Evolutionary conservation across 2,113 vertebrate species (phyloP), one percentile per base, ranked within the genome.

Genomic region (Nyctibius bracteatus): DNA sequence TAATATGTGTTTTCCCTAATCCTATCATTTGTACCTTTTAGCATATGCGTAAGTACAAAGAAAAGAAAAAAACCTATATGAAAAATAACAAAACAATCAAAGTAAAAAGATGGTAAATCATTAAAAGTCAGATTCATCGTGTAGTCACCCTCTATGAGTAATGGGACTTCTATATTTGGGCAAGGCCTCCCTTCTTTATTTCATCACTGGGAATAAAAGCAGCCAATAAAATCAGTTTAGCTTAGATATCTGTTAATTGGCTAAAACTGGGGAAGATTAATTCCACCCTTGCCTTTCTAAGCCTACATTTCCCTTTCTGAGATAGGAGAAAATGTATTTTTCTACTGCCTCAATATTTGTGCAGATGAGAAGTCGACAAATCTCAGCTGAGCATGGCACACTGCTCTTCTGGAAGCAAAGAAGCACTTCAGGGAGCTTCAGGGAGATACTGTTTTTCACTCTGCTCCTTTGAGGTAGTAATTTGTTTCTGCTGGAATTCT

Each of bases 51-150:
- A 68, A 14, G 14, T 61, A n/a, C 23, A 67, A 62, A 43, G 21
- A n/a, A 33, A 71, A 55, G 20, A n/a, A 39, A 0, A 4, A 68
- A 46, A 23, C 1, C 10, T 63, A 25, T 5, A 37, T 33, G 16
- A 39, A 82, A 89, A 21, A 63, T 6, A 59, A 12, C 16, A 84
- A 81, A 89, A 59, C 7, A 39, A 58, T 66, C 3, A 21, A 77
- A 68, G 14, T 24, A 33, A 83, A 72, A 67, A 73, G 8, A 27
- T 31, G 6, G 5, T 8, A 84, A 77, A 77, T 63, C 39, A 52
- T 1, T 41, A 12, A 67, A 91, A 75, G 24, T 67, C 43, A 83
- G 55, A 59, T 80, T 59, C 3, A 39, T 57, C 8, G 2, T n/a
- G 21, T 30, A 63, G 24, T 49, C 43, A 31, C 6, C 5, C 1